These are phyloP conservation scores for Lasioglossum baleicum DNA, from an alignment of 1,140 invertebrate genomes.

Conservation along the genomic window DNA sequence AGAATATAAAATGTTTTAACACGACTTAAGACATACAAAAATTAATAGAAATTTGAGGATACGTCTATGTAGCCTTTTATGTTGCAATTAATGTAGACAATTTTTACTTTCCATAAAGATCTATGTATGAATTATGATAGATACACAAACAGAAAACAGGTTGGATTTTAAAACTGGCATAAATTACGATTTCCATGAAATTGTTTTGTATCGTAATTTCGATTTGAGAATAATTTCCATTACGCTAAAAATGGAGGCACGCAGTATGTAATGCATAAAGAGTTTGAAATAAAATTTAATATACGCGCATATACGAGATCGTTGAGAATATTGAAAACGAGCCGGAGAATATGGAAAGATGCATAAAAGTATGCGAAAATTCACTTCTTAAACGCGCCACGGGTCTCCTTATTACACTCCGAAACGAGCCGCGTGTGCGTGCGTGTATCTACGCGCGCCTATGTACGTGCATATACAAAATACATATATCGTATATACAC, in stretches of 20 bases:
- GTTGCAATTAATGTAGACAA: too few species aligned
- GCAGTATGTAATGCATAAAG: neutral
- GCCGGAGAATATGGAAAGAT: neutral
- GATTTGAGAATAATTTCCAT: neutral
- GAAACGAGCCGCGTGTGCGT: slow-evolving; percentile 35
- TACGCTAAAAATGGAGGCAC: neutral
- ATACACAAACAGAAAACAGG: too few species aligned
- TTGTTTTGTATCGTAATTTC: neutral
- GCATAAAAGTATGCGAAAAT: slow-evolving; percentile 36
- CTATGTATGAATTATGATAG: too few species aligned
- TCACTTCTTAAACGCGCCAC: slow-evolving; percentile 32
- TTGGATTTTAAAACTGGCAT: too few species aligned
- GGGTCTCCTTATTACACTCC: slow-evolving; percentile 51
- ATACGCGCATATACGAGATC: neutral
- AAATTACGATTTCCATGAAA: too few species aligned
- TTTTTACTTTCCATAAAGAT: too few species aligned
- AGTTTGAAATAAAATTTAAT: slow-evolving; percentile 10
- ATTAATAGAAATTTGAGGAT: too few species aligned
- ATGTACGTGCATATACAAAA: neutral
- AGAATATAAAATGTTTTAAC: too few species aligned
- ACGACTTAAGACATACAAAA: too few species aligned
- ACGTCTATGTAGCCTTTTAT: too few species aligned
- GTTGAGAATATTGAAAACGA: slow-evolving; percentile 33
- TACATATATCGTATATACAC: neutral
- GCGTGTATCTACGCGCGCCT: neutral